Evolutionary conservation across 2,113 vertebrate species (phyloP), one percentile per base, ranked within the genome.

Genomic region (Monopterus albus): DNA sequence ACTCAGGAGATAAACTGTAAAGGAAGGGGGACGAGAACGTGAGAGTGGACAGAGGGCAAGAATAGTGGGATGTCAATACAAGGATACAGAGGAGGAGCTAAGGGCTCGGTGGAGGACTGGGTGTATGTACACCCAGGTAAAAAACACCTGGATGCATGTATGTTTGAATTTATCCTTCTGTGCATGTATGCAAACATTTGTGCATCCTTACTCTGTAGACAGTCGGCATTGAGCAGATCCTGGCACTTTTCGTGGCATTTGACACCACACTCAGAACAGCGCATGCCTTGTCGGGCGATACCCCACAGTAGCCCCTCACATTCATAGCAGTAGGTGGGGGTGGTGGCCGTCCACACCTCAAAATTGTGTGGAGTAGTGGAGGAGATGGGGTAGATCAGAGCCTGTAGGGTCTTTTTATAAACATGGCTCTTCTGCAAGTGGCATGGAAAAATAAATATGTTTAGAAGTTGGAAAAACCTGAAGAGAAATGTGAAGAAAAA

Each of bases 221-320:
- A 99, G 92, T 99, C 98, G 0, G 98, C 98, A 0, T 99, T 99
- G 52, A 99, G 96, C 78, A 99, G 93, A 84, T 99, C 98, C 89
- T 99, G 98, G 89, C 98, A 99, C 90, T 99, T 99, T 23, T 99
- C 98, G 0, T 99, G 98, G 57, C 98, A 99, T 89, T 99, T 99
- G 78, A 99, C 98, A 0, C 98, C 98, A 0, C 98, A 99, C 89
- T 99, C 98, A 0, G 96, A 95, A 31, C 98, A 99, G 82, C 98
- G 96, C 98, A 99, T 99, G 81, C 98, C 98, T 92, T 99, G 98
- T 3, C 97, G 95, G 11, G 98, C 97, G 1, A 99, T 99, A 78
- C 98, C 98, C 98, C 98, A 99, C 43, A 99, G 93, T 78, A 99
- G 92, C n/a, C 98, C 98, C 88, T 99, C 97, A 0, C 98, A 99